Evolutionary conservation across 2,113 vertebrate species (phyloP).

Genomic region (Ardeotis arabs): DNA sequence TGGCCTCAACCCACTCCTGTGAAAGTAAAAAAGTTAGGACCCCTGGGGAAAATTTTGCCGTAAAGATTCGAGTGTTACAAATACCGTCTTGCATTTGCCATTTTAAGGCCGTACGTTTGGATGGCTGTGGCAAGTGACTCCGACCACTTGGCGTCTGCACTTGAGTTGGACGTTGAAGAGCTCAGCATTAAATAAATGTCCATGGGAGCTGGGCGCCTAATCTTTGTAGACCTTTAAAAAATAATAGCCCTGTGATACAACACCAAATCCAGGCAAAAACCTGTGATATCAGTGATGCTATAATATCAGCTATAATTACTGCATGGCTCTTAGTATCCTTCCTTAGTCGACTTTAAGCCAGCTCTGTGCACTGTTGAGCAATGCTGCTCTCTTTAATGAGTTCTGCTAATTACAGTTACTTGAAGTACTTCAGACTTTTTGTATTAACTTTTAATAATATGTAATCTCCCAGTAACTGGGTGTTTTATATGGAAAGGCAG

Average conservation of each 20-base stretch:
- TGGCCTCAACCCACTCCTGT: neutral
- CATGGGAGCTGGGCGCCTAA: neutral
- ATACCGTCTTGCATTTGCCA: neutral
- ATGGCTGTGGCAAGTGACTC: neutral
- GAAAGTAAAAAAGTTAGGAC: neutral
- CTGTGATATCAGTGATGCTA: neutral
- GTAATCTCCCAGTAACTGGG: neutral
- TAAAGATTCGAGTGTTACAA: rapidly evolving
- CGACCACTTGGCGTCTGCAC: rapidly evolving
- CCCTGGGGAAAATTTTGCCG: neutral
- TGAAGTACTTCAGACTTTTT: neutral
- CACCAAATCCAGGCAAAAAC: neutral
- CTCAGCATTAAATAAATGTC: neutral
- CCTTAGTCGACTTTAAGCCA: neutral
- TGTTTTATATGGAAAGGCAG: neutral
- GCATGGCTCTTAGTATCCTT: neutral
- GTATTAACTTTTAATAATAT: neutral
- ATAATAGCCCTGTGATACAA: neutral
- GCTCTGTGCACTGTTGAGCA: neutral
- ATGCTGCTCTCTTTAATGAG: neutral
- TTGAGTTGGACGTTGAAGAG: neutral
- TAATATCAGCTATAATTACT: neutral
- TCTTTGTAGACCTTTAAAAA: neutral
- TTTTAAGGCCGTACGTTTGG: rapidly evolving
- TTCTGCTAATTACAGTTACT: neutral